Percentiles rank a stretch among this genome's conserved stretches.
Evolutionary conservation across 2,113 vertebrate genomes (phyloP).

Genomic region (Grus americana): DNA sequence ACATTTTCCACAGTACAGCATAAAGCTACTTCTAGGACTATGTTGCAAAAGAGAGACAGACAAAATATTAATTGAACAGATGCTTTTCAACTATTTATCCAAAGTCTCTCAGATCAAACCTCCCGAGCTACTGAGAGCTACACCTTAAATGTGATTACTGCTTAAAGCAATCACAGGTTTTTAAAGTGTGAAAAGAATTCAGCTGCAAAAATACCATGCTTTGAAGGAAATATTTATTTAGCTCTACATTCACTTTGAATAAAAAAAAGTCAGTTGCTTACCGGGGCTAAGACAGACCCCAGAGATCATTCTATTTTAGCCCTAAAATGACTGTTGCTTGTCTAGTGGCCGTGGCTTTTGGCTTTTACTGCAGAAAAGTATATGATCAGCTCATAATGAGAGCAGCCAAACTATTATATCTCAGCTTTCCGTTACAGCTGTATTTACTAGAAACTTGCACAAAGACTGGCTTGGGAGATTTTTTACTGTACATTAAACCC

Average conservation of each 20-base stretch:
- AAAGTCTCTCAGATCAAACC: constrained; percentile 4
- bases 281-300: not conserved
- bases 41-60: not conserved
- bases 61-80: not conserved
- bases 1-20: not conserved
- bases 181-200: constrained; percentile 4
- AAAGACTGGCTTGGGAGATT: not conserved
- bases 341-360: not conserved
- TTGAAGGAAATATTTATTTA: constrained; percentile 19
- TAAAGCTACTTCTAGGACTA: not conserved
- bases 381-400: not conserved
- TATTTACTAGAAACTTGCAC: not conserved
- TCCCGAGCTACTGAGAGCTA: not conserved
- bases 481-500: not conserved
- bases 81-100: not conserved
- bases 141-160: not conserved
- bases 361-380: not conserved
- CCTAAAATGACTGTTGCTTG: not conserved
- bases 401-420: not conserved
- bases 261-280: not conserved
- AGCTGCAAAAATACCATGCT: not conserved
- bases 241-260: not conserved
- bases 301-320: not conserved
- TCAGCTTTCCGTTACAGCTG: not conserved
- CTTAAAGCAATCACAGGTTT: not conserved